Percentiles rank a stretch among this genome's conserved stretches.
Conservation (phyloP, 2,888 invertebrate genomes). For the Esperia sulphurella region DNA sequence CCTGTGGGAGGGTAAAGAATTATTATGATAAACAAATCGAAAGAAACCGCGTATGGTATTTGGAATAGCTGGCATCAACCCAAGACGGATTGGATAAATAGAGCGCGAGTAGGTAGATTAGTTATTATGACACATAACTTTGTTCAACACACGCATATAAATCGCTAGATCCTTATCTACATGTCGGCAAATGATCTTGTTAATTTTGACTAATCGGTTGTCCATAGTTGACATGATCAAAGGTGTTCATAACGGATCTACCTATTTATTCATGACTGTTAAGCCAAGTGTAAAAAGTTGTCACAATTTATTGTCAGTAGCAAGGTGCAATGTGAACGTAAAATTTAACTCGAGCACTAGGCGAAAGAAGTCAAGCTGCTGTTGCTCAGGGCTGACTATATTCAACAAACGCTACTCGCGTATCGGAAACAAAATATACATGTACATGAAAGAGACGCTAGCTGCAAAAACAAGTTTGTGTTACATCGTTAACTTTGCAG, state of each 20-base stretch:
- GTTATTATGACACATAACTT: conserved; percentile 58
- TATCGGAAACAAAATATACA: too few species aligned
- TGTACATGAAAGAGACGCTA: too few species aligned
- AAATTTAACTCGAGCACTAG: conserved; percentile 4
- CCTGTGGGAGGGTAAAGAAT: conserved; percentile 11
- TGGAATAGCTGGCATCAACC: conserved; percentile 59
- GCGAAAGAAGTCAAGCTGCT: not conserved
- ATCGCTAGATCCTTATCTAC: conserved; percentile 46
- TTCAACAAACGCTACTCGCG: too few species aligned
- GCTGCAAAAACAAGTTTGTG: too few species aligned
- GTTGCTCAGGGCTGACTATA: conserved; percentile 5
- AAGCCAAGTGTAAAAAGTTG: conserved; percentile 3
- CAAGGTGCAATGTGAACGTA: conserved; percentile 11
- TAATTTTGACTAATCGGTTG: conserved; percentile 35
- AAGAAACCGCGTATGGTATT: conserved; percentile 62
- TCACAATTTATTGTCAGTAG: conserved; percentile 6
- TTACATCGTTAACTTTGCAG: too few species aligned
- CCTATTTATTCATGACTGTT: conserved; percentile 1
- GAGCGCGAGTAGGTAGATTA: conserved; percentile 63
- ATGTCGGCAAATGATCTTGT: conserved; percentile 27
- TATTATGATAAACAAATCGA: conserved; percentile 45
- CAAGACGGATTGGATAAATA: conserved; percentile 58
- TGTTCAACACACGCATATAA: conserved; percentile 31
- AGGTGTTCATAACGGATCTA: conserved; percentile 8
- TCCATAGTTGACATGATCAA: conserved; percentile 4